A percentile compares a stretch with the other conserved stretches of the same genome.
These are phyloP conservation scores for Pandemis corylana DNA, from an alignment of 2,888 invertebrate genomes.

Conservation along the genomic window DNA sequence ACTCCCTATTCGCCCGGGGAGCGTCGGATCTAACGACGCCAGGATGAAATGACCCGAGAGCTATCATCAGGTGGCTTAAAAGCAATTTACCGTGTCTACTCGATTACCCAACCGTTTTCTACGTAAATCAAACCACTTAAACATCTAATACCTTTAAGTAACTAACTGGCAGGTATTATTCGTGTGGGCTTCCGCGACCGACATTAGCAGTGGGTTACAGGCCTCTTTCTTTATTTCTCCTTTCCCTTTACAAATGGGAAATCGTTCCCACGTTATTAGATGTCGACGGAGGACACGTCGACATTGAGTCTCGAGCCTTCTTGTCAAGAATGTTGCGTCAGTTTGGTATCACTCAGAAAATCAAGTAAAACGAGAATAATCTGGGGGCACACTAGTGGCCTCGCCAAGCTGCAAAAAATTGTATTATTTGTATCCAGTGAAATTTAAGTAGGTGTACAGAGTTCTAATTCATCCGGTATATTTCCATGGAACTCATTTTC, in stretches of 20 bases:
- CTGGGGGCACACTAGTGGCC: not conserved
- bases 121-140: constrained; percentile 53
- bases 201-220: constrained; percentile 61
- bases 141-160: constrained; percentile 48
- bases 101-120: constrained; percentile 51
- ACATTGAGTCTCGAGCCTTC: constrained; percentile 21
- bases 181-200: constrained; percentile 50
- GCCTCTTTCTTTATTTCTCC: constrained; percentile 59
- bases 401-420: too few species aligned
- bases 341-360: not conserved
- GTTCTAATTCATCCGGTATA: too few species aligned
- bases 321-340: not conserved
- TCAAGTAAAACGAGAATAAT: not conserved
- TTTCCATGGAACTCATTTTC: not conserved
- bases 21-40: constrained; percentile 44
- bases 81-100: constrained; percentile 55
- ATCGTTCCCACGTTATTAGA: constrained; percentile 65
- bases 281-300: constrained; percentile 46
- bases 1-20: constrained; percentile 14
- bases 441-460: too few species aligned
- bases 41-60: constrained; percentile 44
- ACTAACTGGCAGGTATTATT: constrained; percentile 44
- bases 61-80: constrained; percentile 55
- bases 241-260: constrained; percentile 68
- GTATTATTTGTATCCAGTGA: too few species aligned